Base-by-base conservation (phyloP, 2,113 vertebrate genomes). In the Thomomys bottae region DNA sequence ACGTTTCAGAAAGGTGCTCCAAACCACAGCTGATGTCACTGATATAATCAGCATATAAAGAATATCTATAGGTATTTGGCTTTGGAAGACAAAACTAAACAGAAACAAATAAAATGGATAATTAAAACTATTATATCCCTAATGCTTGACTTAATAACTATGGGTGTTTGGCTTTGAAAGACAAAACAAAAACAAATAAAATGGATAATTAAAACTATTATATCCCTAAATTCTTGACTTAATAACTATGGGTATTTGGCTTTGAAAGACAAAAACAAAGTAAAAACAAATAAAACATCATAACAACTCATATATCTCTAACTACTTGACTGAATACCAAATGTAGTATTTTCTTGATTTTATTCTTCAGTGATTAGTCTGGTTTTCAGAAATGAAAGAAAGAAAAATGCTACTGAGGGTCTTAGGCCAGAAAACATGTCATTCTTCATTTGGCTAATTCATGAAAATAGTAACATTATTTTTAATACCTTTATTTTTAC, bases 231-330 rank as follows among this genome's bases (percentile, higher is more conserved):
- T 80, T 14, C 61, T 84, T 87, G n/a, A n/a, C n/a, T n/a, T n/a
- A 76, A 18, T 75, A 2, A 54, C 49, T 54, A 17, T 34, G 78
- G 67, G 8, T 73, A 64, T 89, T 75, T 93, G 66, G 14, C 54
- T 89, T 87, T 61, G 28, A 71, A 83, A 94, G 82, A 36, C 15
- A 88, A 88, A 49, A 82, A n/a, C n/a, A n/a, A n/a, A n/a, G n/a
- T 18, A 81, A 40, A 70, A 57, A 49, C 5, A 49, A 64, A 18
- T 34, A 34, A 67, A 83, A 88, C n/a, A n/a, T n/a, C n/a, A n/a
- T n/a, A n/a, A n/a, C n/a, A n/a, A n/a, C n/a, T n/a, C n/a, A n/a
- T n/a, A n/a, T n/a, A n/a, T n/a, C n/a, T n/a, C n/a, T n/a, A n/a
- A n/a, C n/a, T n/a, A n/a, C n/a, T n/a, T n/a, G 49, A 54, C 49